Evolutionary conservation across 2,113 vertebrate genomes (phyloP).

Genomic region (Eolophus roseicapilla): DNA sequence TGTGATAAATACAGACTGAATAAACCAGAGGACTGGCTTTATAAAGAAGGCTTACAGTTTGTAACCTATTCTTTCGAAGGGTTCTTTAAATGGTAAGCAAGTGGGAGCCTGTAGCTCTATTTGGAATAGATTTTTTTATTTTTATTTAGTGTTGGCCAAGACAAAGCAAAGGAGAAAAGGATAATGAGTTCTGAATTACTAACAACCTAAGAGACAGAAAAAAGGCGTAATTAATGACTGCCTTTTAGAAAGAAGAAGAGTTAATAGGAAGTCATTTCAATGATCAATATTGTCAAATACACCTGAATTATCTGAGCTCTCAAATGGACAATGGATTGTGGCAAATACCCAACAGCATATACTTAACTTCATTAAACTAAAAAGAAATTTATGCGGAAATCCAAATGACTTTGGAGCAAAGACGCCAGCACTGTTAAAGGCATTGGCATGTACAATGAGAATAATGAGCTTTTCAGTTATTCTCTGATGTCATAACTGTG

Average conservation of each 20-base stretch:
- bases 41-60: background rate
- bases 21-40: background rate
- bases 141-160: background rate
- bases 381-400: background rate
- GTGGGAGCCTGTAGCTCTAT: background rate
- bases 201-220: background rate
- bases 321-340: background rate
- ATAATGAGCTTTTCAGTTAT: background rate
- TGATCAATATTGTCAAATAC: background rate
- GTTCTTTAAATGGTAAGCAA: background rate
- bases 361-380: background rate
- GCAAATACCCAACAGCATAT: background rate
- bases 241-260: background rate
- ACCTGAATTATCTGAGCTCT: background rate
- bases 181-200: slow-evolving; percentile 32
- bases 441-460: background rate
- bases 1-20: background rate
- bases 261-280: background rate
- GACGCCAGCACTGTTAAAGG: background rate
- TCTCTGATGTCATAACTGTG: background rate
- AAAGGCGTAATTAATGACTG: background rate
- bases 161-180: background rate
- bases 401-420: background rate
- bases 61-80: background rate
- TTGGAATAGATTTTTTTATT: background rate